A percentile compares a stretch with the other conserved stretches of the same genome.
Conservation (phyloP, 2,113 vertebrate genomes). For the Notechis scutatus region DNA sequence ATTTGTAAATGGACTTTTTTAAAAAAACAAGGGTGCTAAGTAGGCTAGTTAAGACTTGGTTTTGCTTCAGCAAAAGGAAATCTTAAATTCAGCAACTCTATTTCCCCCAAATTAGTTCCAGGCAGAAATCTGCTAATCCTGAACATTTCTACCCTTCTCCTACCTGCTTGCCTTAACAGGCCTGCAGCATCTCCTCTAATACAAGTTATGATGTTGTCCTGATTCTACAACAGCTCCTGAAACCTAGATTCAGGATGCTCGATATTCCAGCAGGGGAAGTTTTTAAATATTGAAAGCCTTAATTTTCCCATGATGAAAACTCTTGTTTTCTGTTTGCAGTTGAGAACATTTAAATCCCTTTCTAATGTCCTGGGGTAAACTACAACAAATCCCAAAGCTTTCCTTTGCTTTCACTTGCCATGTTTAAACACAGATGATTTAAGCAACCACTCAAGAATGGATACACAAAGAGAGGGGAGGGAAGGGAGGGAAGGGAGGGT, state of each 20-base stretch:
- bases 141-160: not conserved
- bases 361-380: not conserved
- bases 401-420: not conserved
- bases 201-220: not conserved
- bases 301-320: not conserved
- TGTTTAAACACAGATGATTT: not conserved
- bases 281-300: not conserved
- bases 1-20: not conserved
- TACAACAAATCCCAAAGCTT: not conserved
- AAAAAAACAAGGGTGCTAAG: not conserved
- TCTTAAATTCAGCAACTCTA: not conserved
- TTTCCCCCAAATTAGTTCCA: not conserved
- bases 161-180: not conserved
- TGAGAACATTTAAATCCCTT: not conserved
- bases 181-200: not conserved
- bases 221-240: not conserved
- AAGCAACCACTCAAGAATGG: not conserved
- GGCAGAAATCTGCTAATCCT: not conserved
- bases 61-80: not conserved
- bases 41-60: not conserved
- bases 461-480: accelerated
- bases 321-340: not conserved
- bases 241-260: not conserved
- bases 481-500: too few relatives aligned
- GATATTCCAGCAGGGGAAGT: not conserved